These are phyloP conservation scores for Trididemnum nubilum DNA, from an alignment of 23 tunicate species.

Conservation along the genomic window DNA sequence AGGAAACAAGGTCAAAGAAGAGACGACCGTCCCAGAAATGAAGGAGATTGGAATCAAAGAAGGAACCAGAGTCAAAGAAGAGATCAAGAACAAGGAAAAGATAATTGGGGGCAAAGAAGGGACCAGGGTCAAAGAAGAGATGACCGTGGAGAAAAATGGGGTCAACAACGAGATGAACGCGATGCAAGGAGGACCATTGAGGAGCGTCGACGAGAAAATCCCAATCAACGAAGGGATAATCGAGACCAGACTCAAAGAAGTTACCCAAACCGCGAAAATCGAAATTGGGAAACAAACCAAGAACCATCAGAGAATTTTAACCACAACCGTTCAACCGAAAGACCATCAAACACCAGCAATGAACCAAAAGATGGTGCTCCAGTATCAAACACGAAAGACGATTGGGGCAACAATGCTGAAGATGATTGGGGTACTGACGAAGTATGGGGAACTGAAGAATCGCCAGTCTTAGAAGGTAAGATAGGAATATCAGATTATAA, in stretches of 20 bases:
- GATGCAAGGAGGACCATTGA: neutral
- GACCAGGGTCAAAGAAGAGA: neutral
- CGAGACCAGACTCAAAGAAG: neutral
- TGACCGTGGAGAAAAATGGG: conserved; percentile 4
- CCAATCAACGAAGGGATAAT: neutral
- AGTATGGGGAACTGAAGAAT: conserved; percentile 1
- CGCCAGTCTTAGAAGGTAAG: neutral
- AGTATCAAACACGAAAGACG: no score
- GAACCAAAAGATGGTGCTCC: no score
- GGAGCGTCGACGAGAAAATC: no score
- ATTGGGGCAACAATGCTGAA: neutral
- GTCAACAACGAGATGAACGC: conserved; percentile 6
- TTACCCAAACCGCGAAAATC: no score
- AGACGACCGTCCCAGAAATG: neutral
- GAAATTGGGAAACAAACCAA: no score
- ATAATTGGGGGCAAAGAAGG: neutral
- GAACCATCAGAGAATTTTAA: no score
- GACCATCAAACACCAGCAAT: no score
- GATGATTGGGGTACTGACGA: conserved; percentile 24
- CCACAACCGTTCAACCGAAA: no score
- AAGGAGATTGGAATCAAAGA: neutral
- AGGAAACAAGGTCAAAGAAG: no score
- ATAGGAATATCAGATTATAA: no score
- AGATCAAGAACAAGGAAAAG: neutral
- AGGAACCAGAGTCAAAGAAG: neutral